These are phyloP conservation scores for Drosophila yooni DNA, from an alignment of 2,888 invertebrate species.

Conservation along the genomic window DNA sequence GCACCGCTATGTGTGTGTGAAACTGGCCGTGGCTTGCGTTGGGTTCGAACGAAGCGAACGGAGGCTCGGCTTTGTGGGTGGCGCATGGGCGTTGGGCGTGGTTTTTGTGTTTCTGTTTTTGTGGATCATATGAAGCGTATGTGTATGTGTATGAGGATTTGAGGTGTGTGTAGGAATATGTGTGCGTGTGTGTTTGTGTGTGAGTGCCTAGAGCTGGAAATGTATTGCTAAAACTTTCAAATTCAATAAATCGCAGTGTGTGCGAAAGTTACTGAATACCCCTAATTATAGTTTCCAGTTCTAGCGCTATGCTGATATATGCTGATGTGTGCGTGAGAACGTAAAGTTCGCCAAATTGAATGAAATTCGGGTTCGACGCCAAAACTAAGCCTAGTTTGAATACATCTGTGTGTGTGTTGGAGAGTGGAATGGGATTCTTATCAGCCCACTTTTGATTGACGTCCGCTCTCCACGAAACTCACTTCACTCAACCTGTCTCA, in stretches of 20 bases:
- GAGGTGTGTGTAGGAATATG: conserved; percentile 21
- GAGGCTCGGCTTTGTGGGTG: conserved; percentile 68
- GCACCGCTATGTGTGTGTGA: conserved; percentile 76
- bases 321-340: conserved; percentile 41
- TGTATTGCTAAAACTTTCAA: background rate
- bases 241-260: background rate
- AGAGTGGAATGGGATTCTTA: conserved; percentile 29
- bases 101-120: conserved; percentile 29
- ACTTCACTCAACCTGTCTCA: conserved; percentile 12
- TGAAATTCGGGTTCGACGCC: conserved; percentile 41
- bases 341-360: conserved; percentile 41
- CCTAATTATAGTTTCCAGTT: conserved; percentile 17
- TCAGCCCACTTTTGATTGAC: conserved; percentile 18
- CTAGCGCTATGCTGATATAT: background rate
- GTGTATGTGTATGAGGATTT: conserved; percentile 27
- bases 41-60: conserved; percentile 79
- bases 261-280: conserved; percentile 13
- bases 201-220: conserved; percentile 19
- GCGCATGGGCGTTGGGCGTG: conserved; percentile 74
- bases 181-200: background rate
- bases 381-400: conserved; percentile 27
- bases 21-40: conserved; percentile 79
- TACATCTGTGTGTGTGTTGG: conserved; percentile 16
- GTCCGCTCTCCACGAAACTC: conserved; percentile 17
- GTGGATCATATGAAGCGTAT: conserved; percentile 44